A percentile compares a stretch with the other conserved stretches of the same genome.
Evolutionary conservation across 2,797 vertebrate genomes (phyloP).

Genomic region (Paedocypris micromegethes): DNA sequence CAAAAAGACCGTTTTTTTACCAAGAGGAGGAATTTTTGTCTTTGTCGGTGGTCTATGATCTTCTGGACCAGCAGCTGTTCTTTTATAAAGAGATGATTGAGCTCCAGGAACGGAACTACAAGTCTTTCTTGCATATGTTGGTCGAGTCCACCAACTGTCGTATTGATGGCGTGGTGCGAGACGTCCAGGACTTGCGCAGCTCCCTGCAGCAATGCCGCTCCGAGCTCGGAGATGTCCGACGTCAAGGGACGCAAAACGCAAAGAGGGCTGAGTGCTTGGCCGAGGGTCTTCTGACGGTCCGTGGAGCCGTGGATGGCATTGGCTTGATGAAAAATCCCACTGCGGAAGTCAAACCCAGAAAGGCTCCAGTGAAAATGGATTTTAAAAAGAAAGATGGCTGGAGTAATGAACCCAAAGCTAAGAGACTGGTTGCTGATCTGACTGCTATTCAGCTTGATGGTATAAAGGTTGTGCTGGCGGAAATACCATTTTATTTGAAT

Average conservation of each 20-base stretch:
- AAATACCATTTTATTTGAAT: not conserved
- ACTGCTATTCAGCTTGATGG: slow-evolving; percentile 64
- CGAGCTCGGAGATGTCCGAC: slow-evolving; percentile 60
- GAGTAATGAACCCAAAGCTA: slow-evolving; percentile 59
- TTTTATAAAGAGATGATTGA: slow-evolving; percentile 65
- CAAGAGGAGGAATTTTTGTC: slow-evolving; percentile 53
- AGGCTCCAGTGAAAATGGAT: slow-evolving; percentile 36
- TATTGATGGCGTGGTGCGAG: slow-evolving; percentile 61
- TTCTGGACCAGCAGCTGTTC: slow-evolving; percentile 69
- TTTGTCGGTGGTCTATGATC: slow-evolving; percentile 61
- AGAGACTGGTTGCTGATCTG: slow-evolving; percentile 66
- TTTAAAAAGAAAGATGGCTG: slow-evolving; percentile 25
- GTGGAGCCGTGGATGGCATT: slow-evolving; percentile 57
- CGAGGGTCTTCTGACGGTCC: slow-evolving; percentile 60
- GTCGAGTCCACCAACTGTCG: slow-evolving; percentile 62
- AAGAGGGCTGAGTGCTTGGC: slow-evolving; percentile 59
- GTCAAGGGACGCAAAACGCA: slow-evolving; percentile 53
- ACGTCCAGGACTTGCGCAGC: slow-evolving; percentile 65
- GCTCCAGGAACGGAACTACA: slow-evolving; percentile 68
- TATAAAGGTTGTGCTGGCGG: slow-evolving; percentile 58
- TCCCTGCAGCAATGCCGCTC: slow-evolving; percentile 54
- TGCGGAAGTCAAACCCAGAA: slow-evolving; percentile 24
- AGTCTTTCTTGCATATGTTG: slow-evolving; percentile 65
- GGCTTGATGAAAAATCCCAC: slow-evolving; percentile 28
- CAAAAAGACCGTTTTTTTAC: slow-evolving; percentile 55